These are phyloP conservation scores for Agelaius phoeniceus DNA, from an alignment of 2,113 vertebrate genomes.

Conservation along the genomic window DNA sequence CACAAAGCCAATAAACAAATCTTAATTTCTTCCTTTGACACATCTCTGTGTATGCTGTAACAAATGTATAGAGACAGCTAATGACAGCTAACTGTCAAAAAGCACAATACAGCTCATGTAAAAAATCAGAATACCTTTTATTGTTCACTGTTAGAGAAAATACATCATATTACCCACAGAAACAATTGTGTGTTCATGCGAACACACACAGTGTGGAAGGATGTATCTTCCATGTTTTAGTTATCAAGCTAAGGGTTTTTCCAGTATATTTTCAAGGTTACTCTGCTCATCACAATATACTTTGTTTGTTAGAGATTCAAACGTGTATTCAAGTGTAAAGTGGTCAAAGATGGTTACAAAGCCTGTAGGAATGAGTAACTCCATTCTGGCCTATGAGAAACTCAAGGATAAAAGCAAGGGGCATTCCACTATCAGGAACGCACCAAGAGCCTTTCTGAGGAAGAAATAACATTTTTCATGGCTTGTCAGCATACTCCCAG, in stretches of 20 bases:
- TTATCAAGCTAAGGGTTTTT: not conserved
- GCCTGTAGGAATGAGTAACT: not conserved
- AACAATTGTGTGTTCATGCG: not conserved
- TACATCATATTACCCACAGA: slow-evolving; percentile 13
- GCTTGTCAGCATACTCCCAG: not conserved
- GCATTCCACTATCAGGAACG: not conserved
- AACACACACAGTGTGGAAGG: slow-evolving; percentile 4
- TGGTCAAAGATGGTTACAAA: not conserved
- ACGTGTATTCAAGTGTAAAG: not conserved
- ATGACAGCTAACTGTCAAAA: not conserved
- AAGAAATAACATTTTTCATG: not conserved
- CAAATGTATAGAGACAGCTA: not conserved
- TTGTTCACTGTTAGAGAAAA: slow-evolving; percentile 56
- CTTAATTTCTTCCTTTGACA: not conserved
- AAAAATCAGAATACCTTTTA: slow-evolving; percentile 66
- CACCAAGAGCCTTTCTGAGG: not conserved
- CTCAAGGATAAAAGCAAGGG: not conserved
- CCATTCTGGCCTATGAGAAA: not conserved
- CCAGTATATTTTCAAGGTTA: not conserved
- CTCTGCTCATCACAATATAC: not conserved
- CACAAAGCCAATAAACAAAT: not conserved
- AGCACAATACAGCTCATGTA: not conserved
- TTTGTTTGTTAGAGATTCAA: not conserved
- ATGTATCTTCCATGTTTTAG: not conserved
- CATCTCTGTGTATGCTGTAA: rapidly evolving